Conservation (phyloP, 2,797 vertebrate species). For the Microctenopoma lineatum region DNA sequence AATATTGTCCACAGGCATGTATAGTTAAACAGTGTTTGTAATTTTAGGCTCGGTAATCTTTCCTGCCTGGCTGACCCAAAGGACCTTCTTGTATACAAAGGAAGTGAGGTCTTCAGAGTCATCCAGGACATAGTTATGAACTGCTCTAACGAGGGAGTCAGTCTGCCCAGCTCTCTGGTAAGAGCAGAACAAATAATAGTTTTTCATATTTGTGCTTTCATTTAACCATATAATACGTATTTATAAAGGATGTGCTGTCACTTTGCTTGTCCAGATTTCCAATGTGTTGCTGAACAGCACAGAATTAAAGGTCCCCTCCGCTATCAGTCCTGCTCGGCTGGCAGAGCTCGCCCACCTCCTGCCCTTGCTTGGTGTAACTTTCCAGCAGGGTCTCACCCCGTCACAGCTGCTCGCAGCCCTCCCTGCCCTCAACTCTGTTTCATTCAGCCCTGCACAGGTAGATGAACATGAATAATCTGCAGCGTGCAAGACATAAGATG, state of each 20-base stretch:
- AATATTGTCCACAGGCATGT: constrained; percentile 6
- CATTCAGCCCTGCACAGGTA: constrained; percentile 84
- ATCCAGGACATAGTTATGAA: constrained; percentile 76
- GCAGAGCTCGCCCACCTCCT: constrained; percentile 74
- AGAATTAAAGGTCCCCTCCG: constrained; percentile 65
- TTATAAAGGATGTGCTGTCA: background rate
- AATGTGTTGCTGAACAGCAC: constrained; percentile 68
- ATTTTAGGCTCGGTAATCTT: constrained; percentile 77
- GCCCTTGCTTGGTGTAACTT: constrained; percentile 75
- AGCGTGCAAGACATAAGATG: background rate
- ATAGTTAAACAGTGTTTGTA: constrained; percentile 16
- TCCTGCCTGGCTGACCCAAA: constrained; percentile 77
- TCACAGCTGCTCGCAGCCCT: constrained; percentile 74
- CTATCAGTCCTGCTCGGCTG: constrained; percentile 65
- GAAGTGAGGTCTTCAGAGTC: constrained; percentile 64
- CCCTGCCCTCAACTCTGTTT: constrained; percentile 65
- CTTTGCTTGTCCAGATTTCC: constrained; percentile 72
- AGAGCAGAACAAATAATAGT: background rate
- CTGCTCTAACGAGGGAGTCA: constrained; percentile 68
- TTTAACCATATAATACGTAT: background rate
- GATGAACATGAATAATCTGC: background rate
- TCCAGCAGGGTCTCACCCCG: constrained; percentile 75
- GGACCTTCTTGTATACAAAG: constrained; percentile 74
- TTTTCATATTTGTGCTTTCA: background rate
- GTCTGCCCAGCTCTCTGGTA: constrained; percentile 80